Percentiles rank a stretch among this genome's conserved stretches.
Conservation (phyloP, 2,113 vertebrate species). For the Struthio camelus region DNA sequence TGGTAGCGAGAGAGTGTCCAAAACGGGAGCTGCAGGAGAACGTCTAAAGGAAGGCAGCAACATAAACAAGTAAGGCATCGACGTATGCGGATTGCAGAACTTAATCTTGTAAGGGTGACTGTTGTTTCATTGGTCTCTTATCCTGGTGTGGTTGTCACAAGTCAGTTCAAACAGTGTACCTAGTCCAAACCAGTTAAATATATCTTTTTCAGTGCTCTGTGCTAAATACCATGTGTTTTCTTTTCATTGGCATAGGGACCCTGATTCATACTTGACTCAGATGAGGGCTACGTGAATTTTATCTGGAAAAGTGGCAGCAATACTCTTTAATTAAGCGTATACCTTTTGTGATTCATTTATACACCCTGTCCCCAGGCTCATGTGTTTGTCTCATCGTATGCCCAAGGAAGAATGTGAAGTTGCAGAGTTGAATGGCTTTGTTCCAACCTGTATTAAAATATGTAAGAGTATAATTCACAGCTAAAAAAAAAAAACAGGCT, state of each 20-base stretch:
- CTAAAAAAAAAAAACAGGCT: background rate
- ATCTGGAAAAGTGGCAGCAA: conserved; percentile 58
- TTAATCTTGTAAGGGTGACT: background rate
- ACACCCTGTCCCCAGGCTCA: conserved; percentile 43
- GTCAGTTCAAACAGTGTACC: background rate
- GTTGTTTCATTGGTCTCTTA: background rate
- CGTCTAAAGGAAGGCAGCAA: conserved; percentile 98
- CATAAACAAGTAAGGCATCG: conserved; percentile 91
- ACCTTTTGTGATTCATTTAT: conserved; percentile 47
- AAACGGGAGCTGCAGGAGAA: conserved; percentile 96
- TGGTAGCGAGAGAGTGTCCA: conserved; percentile 94
- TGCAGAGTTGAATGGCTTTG: conserved; percentile 46
- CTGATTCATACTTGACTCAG: conserved; percentile 40
- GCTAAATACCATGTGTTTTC: background rate
- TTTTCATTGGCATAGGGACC: background rate
- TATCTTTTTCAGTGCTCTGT: background rate
- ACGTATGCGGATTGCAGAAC: fast-evolving
- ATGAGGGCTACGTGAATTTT: background rate
- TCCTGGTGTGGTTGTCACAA: background rate
- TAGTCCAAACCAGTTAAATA: background rate
- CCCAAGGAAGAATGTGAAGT: conserved; percentile 21
- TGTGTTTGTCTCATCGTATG: conserved; percentile 33
- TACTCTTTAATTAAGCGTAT: conserved; percentile 38
- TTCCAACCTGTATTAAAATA: conserved; percentile 46
- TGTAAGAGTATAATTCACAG: conserved; percentile 6